phyloP scores from a whole-genome alignment of 2,888 invertebrate genomes.

The Drosophila peninsularis region DNA sequence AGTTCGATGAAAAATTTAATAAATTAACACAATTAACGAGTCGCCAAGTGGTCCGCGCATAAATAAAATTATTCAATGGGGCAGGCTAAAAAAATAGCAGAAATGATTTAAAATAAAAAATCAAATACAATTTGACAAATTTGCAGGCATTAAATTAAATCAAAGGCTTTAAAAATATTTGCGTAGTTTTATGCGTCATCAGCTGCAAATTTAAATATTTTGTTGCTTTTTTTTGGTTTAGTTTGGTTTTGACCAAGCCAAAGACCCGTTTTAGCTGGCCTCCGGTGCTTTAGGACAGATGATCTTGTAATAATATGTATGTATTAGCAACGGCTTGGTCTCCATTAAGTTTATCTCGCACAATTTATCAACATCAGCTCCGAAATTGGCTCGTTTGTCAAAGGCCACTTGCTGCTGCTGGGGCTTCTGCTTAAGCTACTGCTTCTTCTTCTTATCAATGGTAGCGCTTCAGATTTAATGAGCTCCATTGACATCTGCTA shows the following conservation, averaged over 20 bases:
- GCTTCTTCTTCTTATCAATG: slow-evolving; percentile 36
- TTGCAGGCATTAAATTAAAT: slow-evolving; percentile 47
- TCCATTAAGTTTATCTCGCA: slow-evolving; percentile 53
- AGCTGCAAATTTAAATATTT: slow-evolving; percentile 2
- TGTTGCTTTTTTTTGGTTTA: neutral
- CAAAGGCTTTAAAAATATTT: slow-evolving; percentile 37
- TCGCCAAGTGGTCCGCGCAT: slow-evolving; percentile 30
- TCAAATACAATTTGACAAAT: slow-evolving; percentile 57
- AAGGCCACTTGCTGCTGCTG: slow-evolving; percentile 20
- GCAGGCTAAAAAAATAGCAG: slow-evolving; percentile 3
- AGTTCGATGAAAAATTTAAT: slow-evolving; percentile 49
- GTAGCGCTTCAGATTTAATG: slow-evolving; percentile 70
- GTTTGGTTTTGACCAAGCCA: slow-evolving; percentile 21
- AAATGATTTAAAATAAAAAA: slow-evolving; percentile 22
- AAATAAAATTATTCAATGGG: slow-evolving; percentile 28
- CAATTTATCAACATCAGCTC: slow-evolving; percentile 56
- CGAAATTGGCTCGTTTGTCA: slow-evolving; percentile 39
- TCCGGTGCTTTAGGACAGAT: slow-evolving; percentile 38
- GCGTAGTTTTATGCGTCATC: neutral
- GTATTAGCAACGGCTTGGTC: slow-evolving; percentile 36
- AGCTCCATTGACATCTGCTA: slow-evolving; percentile 49
- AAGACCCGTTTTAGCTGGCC: slow-evolving; percentile 68
- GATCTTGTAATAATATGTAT: slow-evolving; percentile 43
- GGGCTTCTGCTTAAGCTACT: slow-evolving; percentile 1
- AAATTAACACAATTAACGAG: slow-evolving; percentile 61